Evolutionary conservation across 2,797 vertebrate species (phyloP).

Genomic region (Cacajao melanocephalus): DNA sequence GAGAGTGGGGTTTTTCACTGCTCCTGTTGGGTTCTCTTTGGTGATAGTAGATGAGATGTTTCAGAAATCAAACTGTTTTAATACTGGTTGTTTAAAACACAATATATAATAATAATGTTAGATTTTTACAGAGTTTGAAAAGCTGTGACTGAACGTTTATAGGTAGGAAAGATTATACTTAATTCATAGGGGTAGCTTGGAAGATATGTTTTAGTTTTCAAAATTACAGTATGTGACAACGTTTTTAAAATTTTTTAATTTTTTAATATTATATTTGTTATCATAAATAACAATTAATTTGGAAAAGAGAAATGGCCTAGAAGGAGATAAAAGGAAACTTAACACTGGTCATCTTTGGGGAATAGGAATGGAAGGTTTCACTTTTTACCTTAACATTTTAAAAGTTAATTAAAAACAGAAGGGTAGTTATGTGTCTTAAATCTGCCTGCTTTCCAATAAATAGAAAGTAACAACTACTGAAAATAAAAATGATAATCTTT

Average conservation of each 20-base stretch:
- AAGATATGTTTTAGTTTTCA: slow-evolving; percentile 31
- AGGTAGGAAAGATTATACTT: neutral
- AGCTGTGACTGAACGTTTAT: neutral
- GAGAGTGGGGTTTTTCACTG: neutral
- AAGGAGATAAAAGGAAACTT: neutral
- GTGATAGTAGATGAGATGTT: slow-evolving; percentile 20
- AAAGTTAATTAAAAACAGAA: slow-evolving; percentile 40
- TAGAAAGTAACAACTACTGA: slow-evolving; percentile 1
- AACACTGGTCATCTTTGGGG: slow-evolving; percentile 4
- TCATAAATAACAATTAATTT: neutral
- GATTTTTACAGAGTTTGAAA: slow-evolving; percentile 15
- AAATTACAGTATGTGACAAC: neutral
- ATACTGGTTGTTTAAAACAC: neutral
- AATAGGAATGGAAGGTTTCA: neutral
- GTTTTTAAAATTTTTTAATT: neutral
- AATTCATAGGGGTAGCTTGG: neutral
- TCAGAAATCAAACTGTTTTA: slow-evolving; percentile 26
- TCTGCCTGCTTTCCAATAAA: neutral
- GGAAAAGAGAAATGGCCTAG: slow-evolving; percentile 6
- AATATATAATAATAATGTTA: neutral
- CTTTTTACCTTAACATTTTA: slow-evolving; percentile 7
- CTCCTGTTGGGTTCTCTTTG: neutral
- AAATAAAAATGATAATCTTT: neutral
- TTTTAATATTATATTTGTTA: neutral
- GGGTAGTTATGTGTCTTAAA: neutral